phyloP scores from a whole-genome alignment of 2,888 invertebrate genomes.

The Rhorus exstirpatorius region DNA sequence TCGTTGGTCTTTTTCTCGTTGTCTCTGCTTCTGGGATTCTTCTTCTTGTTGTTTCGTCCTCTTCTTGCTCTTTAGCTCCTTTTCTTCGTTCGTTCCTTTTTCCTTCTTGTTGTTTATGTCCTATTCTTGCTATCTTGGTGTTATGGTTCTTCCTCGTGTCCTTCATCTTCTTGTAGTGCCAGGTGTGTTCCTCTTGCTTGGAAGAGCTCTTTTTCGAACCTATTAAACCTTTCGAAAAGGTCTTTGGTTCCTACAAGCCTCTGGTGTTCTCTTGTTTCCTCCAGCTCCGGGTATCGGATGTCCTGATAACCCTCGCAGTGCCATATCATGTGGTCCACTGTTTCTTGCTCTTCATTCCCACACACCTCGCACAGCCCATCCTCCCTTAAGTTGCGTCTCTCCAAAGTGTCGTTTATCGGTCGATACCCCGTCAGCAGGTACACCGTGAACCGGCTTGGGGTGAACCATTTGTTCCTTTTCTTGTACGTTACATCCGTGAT shows the following conservation, averaged over 20 bases:
- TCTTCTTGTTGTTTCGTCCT: too few species aligned
- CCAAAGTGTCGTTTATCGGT: neutral
- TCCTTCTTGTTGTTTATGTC: too few species aligned
- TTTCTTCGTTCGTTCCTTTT: too few species aligned
- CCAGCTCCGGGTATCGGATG: neutral
- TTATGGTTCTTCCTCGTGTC: too few species aligned
- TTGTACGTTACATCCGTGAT: neutral
- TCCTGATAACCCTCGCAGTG: neutral
- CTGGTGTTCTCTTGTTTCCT: neutral
- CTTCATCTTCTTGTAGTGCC: too few species aligned
- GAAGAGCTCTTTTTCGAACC: too few species aligned
- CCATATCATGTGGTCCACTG: constrained; percentile 10
- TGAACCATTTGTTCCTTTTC: constrained; percentile 1
- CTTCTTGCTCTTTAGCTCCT: too few species aligned
- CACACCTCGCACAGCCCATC: neutral
- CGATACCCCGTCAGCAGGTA: constrained; percentile 11
- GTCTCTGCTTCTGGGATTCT: too few species aligned
- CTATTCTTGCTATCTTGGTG: too few species aligned
- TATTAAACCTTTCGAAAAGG: neutral
- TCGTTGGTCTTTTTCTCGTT: too few species aligned
- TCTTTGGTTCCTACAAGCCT: neutral
- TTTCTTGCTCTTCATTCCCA: neutral
- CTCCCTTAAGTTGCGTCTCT: neutral
- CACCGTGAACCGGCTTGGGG: constrained; percentile 31
- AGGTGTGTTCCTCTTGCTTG: too few species aligned